Percentiles rank a stretch among this genome's conserved stretches.
These are phyloP conservation scores for Aspidoscelis tigris DNA, from an alignment of 2,113 vertebrate genomes.

Conservation along the genomic window DNA sequence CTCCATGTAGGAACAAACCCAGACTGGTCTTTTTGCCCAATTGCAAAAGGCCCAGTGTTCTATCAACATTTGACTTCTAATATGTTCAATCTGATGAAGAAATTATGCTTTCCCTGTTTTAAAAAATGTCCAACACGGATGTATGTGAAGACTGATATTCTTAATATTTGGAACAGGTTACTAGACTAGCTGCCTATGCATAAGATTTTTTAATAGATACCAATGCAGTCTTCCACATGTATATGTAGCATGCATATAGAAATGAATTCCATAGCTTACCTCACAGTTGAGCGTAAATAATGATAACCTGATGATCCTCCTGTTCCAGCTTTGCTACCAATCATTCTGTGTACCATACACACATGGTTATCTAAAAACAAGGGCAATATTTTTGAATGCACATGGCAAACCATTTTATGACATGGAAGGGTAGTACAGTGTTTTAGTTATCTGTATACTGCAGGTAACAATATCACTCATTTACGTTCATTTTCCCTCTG, in stretches of 20 bases:
- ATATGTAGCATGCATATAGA: not conserved
- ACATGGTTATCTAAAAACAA: slow-evolving; percentile 89
- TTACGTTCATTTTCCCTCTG: not conserved
- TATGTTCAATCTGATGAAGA: no score
- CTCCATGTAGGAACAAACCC: no score
- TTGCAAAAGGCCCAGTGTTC: no score
- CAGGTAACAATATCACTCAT: no score
- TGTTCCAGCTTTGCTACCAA: slow-evolving; percentile 92
- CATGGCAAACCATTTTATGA: not conserved
- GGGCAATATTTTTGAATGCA: not conserved
- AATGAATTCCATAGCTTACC: slow-evolving; percentile 69
- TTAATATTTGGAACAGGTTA: not conserved
- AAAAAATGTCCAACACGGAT: no score
- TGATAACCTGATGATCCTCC: slow-evolving; percentile 96
- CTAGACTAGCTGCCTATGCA: no score
- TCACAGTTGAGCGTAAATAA: slow-evolving; percentile 94
- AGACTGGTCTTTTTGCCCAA: no score
- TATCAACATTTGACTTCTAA: no score
- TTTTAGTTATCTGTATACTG: not conserved
- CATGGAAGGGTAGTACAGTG: not conserved
- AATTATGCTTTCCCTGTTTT: no score
- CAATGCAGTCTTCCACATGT: not conserved
- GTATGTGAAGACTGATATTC: no score
- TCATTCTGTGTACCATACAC: slow-evolving; percentile 97
- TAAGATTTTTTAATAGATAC: no score